phyloP scores from a whole-genome alignment of 2,888 invertebrate genomes.

The Sinodicranocentrus sp. region DNA sequence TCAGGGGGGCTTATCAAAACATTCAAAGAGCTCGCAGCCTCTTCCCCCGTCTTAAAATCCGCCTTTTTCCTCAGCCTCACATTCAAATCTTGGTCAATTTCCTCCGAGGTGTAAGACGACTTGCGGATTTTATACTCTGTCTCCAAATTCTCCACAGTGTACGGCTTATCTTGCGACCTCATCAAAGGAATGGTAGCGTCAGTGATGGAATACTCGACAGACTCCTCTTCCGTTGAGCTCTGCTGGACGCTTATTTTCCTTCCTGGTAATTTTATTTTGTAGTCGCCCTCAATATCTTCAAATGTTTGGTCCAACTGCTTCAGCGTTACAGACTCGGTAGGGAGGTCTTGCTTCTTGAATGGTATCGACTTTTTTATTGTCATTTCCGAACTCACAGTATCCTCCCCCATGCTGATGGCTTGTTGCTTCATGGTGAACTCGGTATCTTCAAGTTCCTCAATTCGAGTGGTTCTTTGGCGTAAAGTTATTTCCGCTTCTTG shows the following conservation, averaged over 20 bases:
- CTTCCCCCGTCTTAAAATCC: constrained; percentile 79
- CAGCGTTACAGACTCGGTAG: constrained; percentile 72
- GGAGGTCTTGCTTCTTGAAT: constrained; percentile 73
- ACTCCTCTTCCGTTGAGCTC: constrained; percentile 83
- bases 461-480: constrained; percentile 32
- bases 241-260: constrained; percentile 78
- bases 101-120: constrained; percentile 78
- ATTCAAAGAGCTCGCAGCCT: constrained; percentile 66
- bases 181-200: constrained; percentile 78
- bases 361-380: constrained; percentile 84
- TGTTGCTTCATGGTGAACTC: constrained; percentile 56
- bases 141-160: constrained; percentile 79
- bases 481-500: constrained; percentile 77
- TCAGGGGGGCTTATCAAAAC: constrained; percentile 66
- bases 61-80: constrained; percentile 80
- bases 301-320: constrained; percentile 73
- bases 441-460: constrained; percentile 35
- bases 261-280: constrained; percentile 88
- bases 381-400: constrained; percentile 82
- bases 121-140: constrained; percentile 79
- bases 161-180: constrained; percentile 58
- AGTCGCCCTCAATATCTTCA: constrained; percentile 88
- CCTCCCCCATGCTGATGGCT: constrained; percentile 70
- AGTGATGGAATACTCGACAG: constrained; percentile 18
- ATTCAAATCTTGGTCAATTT: constrained; percentile 78